Evolutionary conservation across 2,888 invertebrate species (phyloP).

Genomic region (Agrochola litura): DNA sequence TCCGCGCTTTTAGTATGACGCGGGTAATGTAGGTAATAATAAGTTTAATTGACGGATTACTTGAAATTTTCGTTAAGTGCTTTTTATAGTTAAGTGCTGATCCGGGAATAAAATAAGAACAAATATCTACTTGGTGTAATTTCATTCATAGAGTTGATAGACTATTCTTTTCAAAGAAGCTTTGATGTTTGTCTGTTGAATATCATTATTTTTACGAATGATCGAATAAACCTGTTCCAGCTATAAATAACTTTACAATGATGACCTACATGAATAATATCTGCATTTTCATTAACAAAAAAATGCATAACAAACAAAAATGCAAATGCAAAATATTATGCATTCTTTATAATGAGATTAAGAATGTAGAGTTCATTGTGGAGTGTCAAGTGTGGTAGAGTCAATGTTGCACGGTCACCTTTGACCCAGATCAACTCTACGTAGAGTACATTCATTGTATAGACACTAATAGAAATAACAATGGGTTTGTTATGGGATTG

Average conservation of each 20-base stretch:
- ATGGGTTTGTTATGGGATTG: conserved; percentile 4
- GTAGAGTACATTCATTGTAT: conserved; percentile 28
- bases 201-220: neutral
- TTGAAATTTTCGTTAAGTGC: conserved; percentile 15
- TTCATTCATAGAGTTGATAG: neutral
- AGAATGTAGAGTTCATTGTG: conserved; percentile 48
- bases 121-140: neutral
- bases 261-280: neutral
- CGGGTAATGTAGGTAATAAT: conserved; percentile 12
- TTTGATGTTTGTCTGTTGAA: neutral
- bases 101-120: neutral
- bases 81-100: conserved; percentile 18
- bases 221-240: conserved; percentile 3
- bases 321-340: conserved; percentile 29
- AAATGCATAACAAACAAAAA: conserved; percentile 12
- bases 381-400: conserved; percentile 57
- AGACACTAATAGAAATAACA: conserved; percentile 27
- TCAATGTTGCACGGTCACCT: conserved; percentile 72
- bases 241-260: neutral
- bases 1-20: conserved; percentile 48
- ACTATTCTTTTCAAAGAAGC: neutral
- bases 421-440: conserved; percentile 63
- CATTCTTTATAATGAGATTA: conserved; percentile 31
- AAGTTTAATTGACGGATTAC: conserved; percentile 10
- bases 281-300: conserved; percentile 23